These are phyloP conservation scores for Clistopyga incitator DNA, from an alignment of 2,888 invertebrate species.

Conservation along the genomic window DNA sequence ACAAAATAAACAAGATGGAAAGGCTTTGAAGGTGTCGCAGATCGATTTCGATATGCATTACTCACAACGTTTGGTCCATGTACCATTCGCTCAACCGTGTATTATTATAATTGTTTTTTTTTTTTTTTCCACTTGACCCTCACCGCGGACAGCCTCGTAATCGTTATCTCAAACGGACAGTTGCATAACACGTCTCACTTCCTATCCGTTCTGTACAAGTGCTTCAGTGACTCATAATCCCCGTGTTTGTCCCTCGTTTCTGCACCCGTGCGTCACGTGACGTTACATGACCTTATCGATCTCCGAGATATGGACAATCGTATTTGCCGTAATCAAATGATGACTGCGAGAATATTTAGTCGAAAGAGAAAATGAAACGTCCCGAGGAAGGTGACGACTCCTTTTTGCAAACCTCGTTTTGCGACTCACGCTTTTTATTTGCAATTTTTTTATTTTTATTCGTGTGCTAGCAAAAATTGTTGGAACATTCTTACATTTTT, in stretches of 20 bases:
- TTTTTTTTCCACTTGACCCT: conserved; percentile 45
- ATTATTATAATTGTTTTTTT: not conserved
- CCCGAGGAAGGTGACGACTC: too few relatives aligned
- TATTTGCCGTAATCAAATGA: not conserved
- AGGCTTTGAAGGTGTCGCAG: not conserved
- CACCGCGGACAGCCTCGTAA: conserved; percentile 48
- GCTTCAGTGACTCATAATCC: conserved; percentile 59
- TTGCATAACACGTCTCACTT: conserved; percentile 58
- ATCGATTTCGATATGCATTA: not conserved
- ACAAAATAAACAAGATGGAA: not conserved
- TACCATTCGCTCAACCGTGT: conserved; percentile 10
- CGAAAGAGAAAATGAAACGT: too few relatives aligned
- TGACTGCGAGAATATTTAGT: not conserved
- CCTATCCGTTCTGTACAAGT: conserved; percentile 48
- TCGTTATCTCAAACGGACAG: conserved; percentile 60
- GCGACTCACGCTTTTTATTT: too few relatives aligned
- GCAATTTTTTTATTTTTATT: too few relatives aligned
- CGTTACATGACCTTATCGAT: conserved; percentile 28
- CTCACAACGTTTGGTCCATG: not conserved
- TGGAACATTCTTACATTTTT: too few relatives aligned
- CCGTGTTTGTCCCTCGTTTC: conserved; percentile 43
- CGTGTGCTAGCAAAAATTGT: too few relatives aligned
- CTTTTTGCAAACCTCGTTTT: too few relatives aligned
- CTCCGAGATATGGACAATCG: not conserved
- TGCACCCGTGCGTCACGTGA: conserved; percentile 22